A percentile compares a stretch with the other conserved stretches of the same genome.
These are phyloP conservation scores for Drosophila truncata DNA, from an alignment of 1,140 invertebrate genomes.

Conservation along the genomic window DNA sequence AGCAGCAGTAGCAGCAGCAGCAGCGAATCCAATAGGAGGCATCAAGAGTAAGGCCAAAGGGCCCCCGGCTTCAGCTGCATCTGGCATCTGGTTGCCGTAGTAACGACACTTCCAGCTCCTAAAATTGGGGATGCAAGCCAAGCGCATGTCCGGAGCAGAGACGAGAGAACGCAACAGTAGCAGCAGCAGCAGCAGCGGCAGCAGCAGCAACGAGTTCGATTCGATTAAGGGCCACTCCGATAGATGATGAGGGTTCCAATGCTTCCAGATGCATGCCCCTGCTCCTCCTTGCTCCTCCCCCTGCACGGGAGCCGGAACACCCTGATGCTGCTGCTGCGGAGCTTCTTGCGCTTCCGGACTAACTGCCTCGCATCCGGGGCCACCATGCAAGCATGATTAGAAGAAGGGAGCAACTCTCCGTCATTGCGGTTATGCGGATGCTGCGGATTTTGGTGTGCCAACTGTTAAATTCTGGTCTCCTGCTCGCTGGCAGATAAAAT, in stretches of 20 bases:
- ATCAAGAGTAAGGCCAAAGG: neutral
- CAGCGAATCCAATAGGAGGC: neutral
- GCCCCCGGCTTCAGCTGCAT: conserved; percentile 3
- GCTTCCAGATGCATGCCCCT: conserved; percentile 37
- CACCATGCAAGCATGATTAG: conserved; percentile 58
- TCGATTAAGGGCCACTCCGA: conserved; percentile 53
- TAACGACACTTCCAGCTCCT: conserved; percentile 41
- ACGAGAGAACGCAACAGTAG: conserved; percentile 22
- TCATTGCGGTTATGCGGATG: conserved; percentile 4
- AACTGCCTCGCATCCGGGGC: conserved; percentile 47
- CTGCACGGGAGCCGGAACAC: conserved; percentile 3
- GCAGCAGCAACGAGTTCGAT: conserved; percentile 42
- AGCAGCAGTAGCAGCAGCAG: conserved; percentile 6
- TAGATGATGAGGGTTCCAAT: conserved; percentile 34
- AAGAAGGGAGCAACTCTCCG: conserved; percentile 45
- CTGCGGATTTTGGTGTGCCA: conserved; percentile 10
- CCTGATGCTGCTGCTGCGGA: conserved; percentile 22
- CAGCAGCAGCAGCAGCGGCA: conserved; percentile 5
- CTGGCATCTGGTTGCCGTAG: conserved; percentile 13
- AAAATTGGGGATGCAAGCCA: conserved; percentile 46
- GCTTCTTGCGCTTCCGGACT: conserved; percentile 37
- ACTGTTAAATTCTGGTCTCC: conserved; percentile 50
- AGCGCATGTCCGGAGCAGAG: conserved; percentile 69
- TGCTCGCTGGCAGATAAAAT: conserved; percentile 73
- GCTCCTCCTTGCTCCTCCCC: neutral